phyloP scores from a whole-genome alignment of 2,888 invertebrate species.

The Sericinus montela region DNA sequence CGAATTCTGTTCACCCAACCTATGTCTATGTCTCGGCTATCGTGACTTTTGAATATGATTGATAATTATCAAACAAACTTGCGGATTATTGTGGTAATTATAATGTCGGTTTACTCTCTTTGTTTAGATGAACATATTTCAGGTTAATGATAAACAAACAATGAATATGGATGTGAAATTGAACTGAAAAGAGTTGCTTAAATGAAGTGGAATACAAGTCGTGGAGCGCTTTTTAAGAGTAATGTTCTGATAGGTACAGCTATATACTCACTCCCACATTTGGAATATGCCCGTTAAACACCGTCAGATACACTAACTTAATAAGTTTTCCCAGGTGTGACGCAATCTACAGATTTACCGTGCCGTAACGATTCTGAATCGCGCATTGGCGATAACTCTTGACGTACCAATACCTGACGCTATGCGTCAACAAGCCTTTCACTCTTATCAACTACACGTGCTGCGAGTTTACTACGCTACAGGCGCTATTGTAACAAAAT shows the following conservation, averaged over 20 bases:
- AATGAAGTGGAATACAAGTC: slow-evolving; percentile 24
- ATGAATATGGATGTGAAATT: too few relatives aligned
- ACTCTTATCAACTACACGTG: slow-evolving; percentile 61
- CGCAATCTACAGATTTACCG: slow-evolving; percentile 45
- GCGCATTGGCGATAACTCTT: slow-evolving; percentile 45
- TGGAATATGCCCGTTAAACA: too few relatives aligned
- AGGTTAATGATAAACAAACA: too few relatives aligned
- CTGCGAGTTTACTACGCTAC: slow-evolving; percentile 44
- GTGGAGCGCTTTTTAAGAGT: slow-evolving; percentile 25
- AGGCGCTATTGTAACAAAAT: slow-evolving; percentile 29
- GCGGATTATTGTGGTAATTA: too few relatives aligned
- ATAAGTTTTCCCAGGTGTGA: slow-evolving; percentile 33
- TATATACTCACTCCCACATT: background rate
- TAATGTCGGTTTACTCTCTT: too few relatives aligned
- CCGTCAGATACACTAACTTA: slow-evolving; percentile 23
- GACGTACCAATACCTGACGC: slow-evolving; percentile 30
- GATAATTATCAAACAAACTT: too few relatives aligned
- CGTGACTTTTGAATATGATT: too few relatives aligned
- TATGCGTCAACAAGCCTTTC: slow-evolving; percentile 27
- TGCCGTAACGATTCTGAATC: slow-evolving; percentile 42
- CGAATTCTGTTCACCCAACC: too few relatives aligned
- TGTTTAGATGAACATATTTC: too few relatives aligned
- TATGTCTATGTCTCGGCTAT: too few relatives aligned
- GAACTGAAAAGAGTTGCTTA: slow-evolving; percentile 16
- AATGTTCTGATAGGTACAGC: slow-evolving; percentile 17